Evolutionary conservation across 2,888 invertebrate genomes (phyloP).

Genomic region (Dinocampus coccinellae): DNA sequence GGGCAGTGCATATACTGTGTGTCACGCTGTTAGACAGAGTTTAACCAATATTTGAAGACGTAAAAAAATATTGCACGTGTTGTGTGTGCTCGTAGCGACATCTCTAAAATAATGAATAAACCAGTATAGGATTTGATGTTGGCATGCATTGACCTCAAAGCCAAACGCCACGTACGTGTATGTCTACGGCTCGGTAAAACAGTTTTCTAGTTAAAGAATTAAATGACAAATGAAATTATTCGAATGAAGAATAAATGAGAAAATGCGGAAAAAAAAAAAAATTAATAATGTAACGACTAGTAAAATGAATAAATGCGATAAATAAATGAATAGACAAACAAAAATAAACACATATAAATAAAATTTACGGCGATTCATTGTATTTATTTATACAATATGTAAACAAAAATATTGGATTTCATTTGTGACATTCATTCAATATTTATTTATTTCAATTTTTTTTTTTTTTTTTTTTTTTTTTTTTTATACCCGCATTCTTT

Average conservation of each 20-base stretch:
- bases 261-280: background rate
- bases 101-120: constrained; percentile 48
- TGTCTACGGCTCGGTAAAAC: constrained; percentile 40
- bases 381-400: too few relatives aligned
- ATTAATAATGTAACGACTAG: too few relatives aligned
- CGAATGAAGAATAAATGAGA: background rate
- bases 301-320: too few relatives aligned
- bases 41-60: constrained; percentile 50
- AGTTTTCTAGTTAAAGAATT: constrained; percentile 33
- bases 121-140: constrained; percentile 37
- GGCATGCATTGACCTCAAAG: constrained; percentile 35
- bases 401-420: background rate
- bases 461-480: background rate
- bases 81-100: constrained; percentile 58
- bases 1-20: background rate
- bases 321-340: too few relatives aligned
- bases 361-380: too few relatives aligned
- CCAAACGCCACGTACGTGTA: background rate
- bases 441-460: background rate
- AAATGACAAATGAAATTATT: background rate
- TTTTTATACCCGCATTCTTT: background rate
- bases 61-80: constrained; percentile 56
- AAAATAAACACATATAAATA: background rate
- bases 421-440: background rate
- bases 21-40: background rate